Evolutionary conservation across 2,113 vertebrate genomes (phyloP).

Genomic region (Setophaga petechia): DNA sequence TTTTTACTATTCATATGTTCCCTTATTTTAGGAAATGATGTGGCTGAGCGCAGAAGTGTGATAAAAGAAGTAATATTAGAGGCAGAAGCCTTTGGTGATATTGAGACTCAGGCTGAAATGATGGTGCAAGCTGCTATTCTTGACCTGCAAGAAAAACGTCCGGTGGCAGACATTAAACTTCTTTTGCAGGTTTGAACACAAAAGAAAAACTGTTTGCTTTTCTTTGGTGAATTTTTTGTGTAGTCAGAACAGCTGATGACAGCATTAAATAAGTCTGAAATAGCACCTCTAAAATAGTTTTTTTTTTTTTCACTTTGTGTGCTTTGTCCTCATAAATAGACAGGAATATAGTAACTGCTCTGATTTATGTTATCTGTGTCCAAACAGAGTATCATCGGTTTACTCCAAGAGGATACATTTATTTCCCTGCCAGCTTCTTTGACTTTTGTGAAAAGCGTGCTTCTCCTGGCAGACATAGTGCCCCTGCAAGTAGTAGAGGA

Average conservation of each 20-base stretch:
- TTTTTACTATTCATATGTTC: background rate
- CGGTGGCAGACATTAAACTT: slow-evolving; percentile 68
- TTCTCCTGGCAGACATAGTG: slow-evolving; percentile 76
- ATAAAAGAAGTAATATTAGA: slow-evolving; percentile 82
- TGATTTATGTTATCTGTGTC: slow-evolving; percentile 41
- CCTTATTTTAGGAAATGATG: slow-evolving; percentile 70
- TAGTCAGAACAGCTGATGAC: background rate
- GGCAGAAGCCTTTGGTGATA: slow-evolving; percentile 80
- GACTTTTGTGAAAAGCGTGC: slow-evolving; percentile 72
- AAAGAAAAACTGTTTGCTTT: background rate
- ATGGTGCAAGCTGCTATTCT: slow-evolving; percentile 82
- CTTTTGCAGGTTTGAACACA: slow-evolving; percentile 80
- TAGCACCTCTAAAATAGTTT: background rate
- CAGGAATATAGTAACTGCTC: background rate
- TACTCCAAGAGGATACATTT: slow-evolving; percentile 69
- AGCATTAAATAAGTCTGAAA: slow-evolving; percentile 49
- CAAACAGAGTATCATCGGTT: slow-evolving; percentile 72
- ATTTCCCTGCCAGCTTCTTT: slow-evolving; percentile 72
- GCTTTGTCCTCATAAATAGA: slow-evolving; percentile 26
- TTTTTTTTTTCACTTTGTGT: background rate
- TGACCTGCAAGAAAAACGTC: slow-evolving; percentile 77
- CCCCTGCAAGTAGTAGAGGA: slow-evolving; percentile 34
- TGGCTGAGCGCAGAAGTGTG: slow-evolving; percentile 71
- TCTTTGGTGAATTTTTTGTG: background rate
- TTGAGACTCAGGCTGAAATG: slow-evolving; percentile 81